Conservation (phyloP, 2,113 vertebrate genomes). For the Neoarius graeffei region DNA sequence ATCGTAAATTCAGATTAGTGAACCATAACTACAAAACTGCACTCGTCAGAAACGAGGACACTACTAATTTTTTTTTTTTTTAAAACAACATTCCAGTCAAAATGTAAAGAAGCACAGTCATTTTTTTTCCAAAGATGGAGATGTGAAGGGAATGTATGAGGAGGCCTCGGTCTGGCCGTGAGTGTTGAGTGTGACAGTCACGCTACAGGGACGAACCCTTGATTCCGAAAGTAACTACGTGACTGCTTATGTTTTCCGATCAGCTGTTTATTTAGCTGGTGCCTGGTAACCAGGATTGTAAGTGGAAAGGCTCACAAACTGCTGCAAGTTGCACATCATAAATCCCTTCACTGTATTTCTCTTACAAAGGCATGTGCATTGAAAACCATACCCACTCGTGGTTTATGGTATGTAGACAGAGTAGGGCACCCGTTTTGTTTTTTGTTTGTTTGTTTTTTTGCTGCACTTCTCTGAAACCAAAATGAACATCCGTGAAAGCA, state of each 20-base stretch:
- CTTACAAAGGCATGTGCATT: constrained; percentile 8
- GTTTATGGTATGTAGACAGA: background rate
- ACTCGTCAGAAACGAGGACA: background rate
- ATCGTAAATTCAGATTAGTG: background rate
- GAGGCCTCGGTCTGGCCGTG: background rate
- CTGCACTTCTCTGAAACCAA: background rate
- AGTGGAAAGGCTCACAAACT: constrained; percentile 7
- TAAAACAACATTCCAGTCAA: background rate
- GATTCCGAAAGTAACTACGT: constrained; percentile 6
- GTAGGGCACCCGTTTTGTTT: background rate
- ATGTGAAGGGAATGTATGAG: background rate
- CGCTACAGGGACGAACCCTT: constrained; percentile 15
- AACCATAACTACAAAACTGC: background rate
- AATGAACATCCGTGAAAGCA: background rate
- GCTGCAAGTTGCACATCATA: background rate
- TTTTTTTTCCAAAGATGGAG: constrained; percentile 32
- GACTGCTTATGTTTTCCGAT: constrained; percentile 5
- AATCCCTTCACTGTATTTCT: background rate
- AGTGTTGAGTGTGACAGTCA: constrained; percentile 19
- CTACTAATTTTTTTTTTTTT: no score
- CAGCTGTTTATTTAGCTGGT: constrained; percentile 50
- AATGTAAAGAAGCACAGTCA: background rate
- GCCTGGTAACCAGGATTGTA: constrained; percentile 23
- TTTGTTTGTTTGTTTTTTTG: background rate
- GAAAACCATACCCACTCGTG: constrained; percentile 37